Percentiles rank a stretch among this genome's conserved stretches.
Evolutionary conservation across 2,797 vertebrate species (phyloP).

Genomic region (Capromys pilorides): DNA sequence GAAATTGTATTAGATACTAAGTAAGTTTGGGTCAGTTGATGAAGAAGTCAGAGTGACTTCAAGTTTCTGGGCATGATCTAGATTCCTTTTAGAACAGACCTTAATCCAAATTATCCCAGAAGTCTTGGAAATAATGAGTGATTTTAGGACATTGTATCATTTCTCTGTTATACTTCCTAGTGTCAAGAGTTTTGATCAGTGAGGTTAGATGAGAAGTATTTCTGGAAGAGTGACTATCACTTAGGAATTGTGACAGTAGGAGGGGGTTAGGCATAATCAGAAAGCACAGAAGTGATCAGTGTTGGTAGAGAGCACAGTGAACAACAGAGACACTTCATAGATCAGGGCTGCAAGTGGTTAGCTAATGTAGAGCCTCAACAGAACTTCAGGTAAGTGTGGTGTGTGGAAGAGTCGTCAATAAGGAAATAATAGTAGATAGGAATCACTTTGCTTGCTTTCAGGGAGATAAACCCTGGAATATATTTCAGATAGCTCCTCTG

Average conservation of each 20-base stretch:
- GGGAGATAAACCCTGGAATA: constrained; percentile 1
- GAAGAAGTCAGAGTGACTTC: constrained; percentile 8
- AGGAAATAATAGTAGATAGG: not conserved
- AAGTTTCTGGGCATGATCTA: not conserved
- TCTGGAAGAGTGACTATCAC: not conserved
- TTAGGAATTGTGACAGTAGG: constrained; percentile 27
- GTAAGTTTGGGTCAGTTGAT: not conserved
- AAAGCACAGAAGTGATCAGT: not conserved
- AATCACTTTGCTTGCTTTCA: constrained; percentile 7
- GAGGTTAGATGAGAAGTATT: constrained; percentile 32
- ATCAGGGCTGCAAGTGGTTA: not conserved
- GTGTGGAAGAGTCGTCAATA: not conserved
- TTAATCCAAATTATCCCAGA: constrained; percentile 32
- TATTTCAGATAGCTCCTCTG: not conserved
- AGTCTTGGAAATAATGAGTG: not conserved
- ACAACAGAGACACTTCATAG: not conserved
- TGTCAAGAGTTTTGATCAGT: not conserved
- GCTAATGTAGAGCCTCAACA: not conserved
- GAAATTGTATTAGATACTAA: not conserved
- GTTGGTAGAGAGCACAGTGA: not conserved
- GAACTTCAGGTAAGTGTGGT: not conserved
- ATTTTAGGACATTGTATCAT: not conserved
- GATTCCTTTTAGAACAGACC: constrained; percentile 6
- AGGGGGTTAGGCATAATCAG: not conserved
- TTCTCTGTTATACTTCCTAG: constrained; percentile 36